These are phyloP conservation scores for Todiramphus saurophagus DNA, from an alignment of 2,113 vertebrate species.

Conservation along the genomic window DNA sequence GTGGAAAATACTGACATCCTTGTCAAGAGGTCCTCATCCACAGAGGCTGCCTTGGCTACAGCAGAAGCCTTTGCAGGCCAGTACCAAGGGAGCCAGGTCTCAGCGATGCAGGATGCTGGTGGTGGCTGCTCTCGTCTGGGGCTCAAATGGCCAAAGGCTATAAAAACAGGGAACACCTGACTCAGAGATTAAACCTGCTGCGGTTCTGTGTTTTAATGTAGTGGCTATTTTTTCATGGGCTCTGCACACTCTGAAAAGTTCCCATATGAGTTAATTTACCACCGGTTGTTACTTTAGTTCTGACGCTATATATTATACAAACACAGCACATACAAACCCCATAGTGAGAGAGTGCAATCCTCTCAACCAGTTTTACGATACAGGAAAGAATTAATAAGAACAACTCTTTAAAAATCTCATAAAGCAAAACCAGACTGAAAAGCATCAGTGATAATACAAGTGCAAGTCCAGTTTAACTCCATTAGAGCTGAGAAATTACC, in stretches of 20 bases:
- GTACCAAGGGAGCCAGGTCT: neutral
- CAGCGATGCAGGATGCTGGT: accelerated
- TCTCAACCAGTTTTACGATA: neutral
- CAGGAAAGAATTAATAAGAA: neutral
- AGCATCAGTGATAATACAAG: neutral
- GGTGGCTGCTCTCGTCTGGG: neutral
- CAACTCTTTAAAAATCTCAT: neutral
- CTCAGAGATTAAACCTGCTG: neutral
- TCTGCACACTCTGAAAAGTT: neutral
- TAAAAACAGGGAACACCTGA: neutral
- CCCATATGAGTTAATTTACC: neutral
- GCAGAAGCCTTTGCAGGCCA: neutral
- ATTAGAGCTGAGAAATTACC: neutral
- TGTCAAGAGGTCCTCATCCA: neutral
- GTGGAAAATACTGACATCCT: neutral
- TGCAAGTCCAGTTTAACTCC: neutral
- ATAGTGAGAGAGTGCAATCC: neutral
- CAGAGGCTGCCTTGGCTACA: neutral
- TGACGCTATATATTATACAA: neutral
- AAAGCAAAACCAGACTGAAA: neutral
- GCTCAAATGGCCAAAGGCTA: neutral
- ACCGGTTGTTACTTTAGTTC: neutral
- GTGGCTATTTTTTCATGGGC: neutral
- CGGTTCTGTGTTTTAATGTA: neutral
- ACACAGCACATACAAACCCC: neutral